Evolutionary conservation across 2,797 vertebrate species (phyloP).

Genomic region (Pangasius krempfi): DNA sequence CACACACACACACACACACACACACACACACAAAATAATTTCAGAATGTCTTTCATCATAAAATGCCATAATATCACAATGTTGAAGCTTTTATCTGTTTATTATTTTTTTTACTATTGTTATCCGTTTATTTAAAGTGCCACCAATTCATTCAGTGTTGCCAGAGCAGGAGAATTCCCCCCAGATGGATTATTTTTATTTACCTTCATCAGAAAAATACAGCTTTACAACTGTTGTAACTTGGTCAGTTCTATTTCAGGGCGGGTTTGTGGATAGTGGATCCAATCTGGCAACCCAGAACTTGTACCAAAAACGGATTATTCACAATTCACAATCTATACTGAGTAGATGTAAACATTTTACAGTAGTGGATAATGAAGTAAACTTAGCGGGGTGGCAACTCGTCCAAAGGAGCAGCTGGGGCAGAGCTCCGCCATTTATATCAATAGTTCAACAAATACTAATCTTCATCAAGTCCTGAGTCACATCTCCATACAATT

Average conservation of each 20-base stretch:
- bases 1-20: constrained; percentile 49
- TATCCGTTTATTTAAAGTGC: background rate
- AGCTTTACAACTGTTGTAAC: background rate
- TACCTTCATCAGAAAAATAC: background rate
- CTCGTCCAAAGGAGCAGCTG: background rate
- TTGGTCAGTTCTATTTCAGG: background rate
- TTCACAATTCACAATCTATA: background rate
- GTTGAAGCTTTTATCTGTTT: background rate
- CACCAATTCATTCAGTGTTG: background rate
- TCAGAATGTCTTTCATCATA: background rate
- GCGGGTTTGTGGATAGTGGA: background rate
- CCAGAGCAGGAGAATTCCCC: background rate
- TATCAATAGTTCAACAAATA: no score
- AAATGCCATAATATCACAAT: background rate
- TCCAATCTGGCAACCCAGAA: background rate
- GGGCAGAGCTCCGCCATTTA: no score
- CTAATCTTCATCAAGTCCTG: no score
- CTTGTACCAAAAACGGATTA: background rate
- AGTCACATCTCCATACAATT: no score
- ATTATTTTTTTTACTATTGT: background rate
- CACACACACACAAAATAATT: background rate
- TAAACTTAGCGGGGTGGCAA: background rate
- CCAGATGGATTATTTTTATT: background rate
- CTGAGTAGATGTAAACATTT: background rate
- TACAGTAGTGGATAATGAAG: background rate